A percentile compares a stretch with the other conserved stretches of the same genome.
Conservation (phyloP, 2,888 invertebrate species). For the Lathronympha strigana region DNA sequence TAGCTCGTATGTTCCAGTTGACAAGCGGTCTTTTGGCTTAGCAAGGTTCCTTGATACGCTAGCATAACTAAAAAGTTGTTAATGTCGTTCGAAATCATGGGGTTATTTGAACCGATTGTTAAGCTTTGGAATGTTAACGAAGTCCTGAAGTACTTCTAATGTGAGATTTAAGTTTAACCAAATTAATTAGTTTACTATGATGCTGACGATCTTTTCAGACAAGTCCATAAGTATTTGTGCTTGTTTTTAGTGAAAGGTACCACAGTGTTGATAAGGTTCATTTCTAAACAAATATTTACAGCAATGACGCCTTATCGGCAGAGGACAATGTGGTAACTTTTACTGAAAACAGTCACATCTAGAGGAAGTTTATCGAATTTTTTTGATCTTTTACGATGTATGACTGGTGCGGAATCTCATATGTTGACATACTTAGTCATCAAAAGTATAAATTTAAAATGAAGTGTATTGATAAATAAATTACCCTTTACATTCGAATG, state of each 20-base stretch:
- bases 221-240: too few species aligned
- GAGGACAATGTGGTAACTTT: too few species aligned
- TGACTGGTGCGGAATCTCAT: conserved; percentile 21
- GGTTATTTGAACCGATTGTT: neutral
- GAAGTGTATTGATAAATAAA: neutral
- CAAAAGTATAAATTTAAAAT: neutral
- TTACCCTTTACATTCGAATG: neutral
- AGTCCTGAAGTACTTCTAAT: neutral
- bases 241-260: too few species aligned
- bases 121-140: neutral
- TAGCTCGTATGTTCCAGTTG: too few species aligned
- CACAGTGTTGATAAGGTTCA: too few species aligned
- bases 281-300: too few species aligned
- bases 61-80: neutral
- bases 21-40: too few species aligned
- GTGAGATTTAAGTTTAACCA: neutral
- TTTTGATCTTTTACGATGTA: conserved; percentile 27
- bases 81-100: neutral
- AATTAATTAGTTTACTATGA: too few species aligned
- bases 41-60: neutral
- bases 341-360: too few species aligned
- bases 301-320: too few species aligned
- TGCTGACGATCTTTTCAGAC: too few species aligned
- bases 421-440: conserved; percentile 10
- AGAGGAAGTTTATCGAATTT: neutral